A percentile compares a stretch with the other conserved stretches of the same genome.
These are phyloP conservation scores for Caloenas nicobarica DNA, from an alignment of 2,113 vertebrate genomes.

Conservation along the genomic window DNA sequence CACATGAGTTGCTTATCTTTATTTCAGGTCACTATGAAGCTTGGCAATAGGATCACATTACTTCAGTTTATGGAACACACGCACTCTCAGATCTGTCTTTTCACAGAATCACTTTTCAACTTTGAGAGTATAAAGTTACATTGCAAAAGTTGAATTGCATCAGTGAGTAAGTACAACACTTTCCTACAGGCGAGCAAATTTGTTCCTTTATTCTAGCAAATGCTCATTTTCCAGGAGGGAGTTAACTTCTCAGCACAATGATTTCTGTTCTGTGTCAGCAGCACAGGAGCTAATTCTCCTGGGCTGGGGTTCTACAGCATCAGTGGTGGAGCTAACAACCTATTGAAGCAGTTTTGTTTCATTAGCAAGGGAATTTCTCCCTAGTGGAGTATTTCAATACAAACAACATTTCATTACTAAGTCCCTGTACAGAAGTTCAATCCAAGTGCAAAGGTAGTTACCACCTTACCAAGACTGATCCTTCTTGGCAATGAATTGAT, in stretches of 20 bases:
- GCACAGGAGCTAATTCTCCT: not conserved
- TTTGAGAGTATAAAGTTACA: not conserved
- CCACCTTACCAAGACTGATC: not conserved
- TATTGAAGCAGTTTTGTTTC: slow-evolving; percentile 35
- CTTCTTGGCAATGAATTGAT: slow-evolving; percentile 9
- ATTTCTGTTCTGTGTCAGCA: slow-evolving; percentile 17
- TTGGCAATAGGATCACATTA: not conserved
- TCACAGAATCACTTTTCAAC: not conserved
- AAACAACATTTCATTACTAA: slow-evolving; percentile 37
- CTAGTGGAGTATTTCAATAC: not conserved
- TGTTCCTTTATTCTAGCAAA: not conserved
- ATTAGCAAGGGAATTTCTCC: slow-evolving; percentile 57
- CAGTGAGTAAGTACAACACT: not conserved
- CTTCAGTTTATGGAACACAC: not conserved
- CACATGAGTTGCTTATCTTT: not conserved
- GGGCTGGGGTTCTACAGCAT: not conserved
- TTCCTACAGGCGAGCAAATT: not conserved
- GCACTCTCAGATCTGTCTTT: not conserved
- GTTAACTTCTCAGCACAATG: not conserved
- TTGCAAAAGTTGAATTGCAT: not conserved
- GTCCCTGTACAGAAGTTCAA: not conserved
- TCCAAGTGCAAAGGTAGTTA: slow-evolving; percentile 17
- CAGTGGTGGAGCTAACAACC: slow-evolving; percentile 6
- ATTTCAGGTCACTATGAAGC: not conserved
- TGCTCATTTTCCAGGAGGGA: not conserved